phyloP scores from a whole-genome alignment of 2,113 vertebrate genomes.

The Hippocampus guttulatus region DNA sequence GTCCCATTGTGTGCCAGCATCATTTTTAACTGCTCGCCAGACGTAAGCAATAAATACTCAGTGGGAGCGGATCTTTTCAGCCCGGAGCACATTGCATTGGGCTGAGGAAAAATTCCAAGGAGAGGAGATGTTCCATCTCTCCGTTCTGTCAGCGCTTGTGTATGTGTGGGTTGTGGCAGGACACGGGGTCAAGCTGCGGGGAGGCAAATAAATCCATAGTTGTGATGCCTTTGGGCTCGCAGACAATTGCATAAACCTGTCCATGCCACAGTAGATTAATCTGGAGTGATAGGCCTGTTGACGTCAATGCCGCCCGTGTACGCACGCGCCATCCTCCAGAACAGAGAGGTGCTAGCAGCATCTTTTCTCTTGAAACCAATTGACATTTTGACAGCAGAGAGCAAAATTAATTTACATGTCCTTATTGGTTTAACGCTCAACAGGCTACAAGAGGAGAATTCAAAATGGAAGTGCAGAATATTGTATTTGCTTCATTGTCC shows the following conservation, averaged over 20 bases:
- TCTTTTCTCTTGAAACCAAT: background rate
- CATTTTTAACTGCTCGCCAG: constrained; percentile 26
- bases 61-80: constrained; percentile 15
- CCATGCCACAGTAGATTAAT: constrained; percentile 67
- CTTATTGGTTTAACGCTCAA: background rate
- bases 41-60: constrained; percentile 27
- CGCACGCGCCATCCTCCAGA: constrained; percentile 8
- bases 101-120: constrained; percentile 27
- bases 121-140: constrained; percentile 37
- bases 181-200: constrained; percentile 48
- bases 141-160: constrained; percentile 31
- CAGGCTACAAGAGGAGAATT: background rate
- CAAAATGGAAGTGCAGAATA: background rate
- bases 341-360: background rate
- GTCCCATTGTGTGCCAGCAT: constrained; percentile 17
- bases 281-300: constrained; percentile 59
- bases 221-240: constrained; percentile 50
- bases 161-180: constrained; percentile 10
- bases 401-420: background rate
- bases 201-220: constrained; percentile 62
- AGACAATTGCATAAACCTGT: constrained; percentile 72
- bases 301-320: constrained; percentile 55
- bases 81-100: constrained; percentile 22
- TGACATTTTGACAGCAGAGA: background rate
- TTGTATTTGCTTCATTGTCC: background rate